Evolutionary conservation across 2,797 vertebrate species (phyloP), one percentile per base, ranked within the genome.

Genomic region (Carapus acus): DNA sequence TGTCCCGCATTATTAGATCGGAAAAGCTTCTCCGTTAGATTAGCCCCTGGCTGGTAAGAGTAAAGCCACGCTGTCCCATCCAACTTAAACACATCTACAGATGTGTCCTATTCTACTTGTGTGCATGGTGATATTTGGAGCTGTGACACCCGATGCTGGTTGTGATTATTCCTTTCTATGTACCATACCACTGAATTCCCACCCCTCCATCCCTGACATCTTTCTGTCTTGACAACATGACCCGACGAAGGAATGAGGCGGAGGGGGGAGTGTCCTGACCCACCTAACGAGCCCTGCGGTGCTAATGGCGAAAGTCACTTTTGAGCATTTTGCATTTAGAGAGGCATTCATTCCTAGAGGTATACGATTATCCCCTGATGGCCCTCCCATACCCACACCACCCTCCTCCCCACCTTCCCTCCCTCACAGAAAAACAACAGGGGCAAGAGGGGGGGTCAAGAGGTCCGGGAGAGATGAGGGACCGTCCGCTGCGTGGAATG

Each of bases 281-380:
- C 66, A 73, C 49, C 68, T 58, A n/a, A 71, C 48, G 58, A 72
- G 74, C 65, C 76, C 78, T 79, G 81, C 62, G 58, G 64, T 67
- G 77, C 66, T 43, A 67, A 78, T 69, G 63, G 80, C 65, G 45
- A 80, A 79, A 76, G 76, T 74, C 73, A 69, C 77, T 76, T 74
- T 76, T 60, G 74, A 85, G 77, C 50, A 74, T 70, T 77, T 77
- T 71, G 83, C 82, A 83, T 80, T 83, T 74, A 69, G 78, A 75
- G 81, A 83, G 83, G 82, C 76, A 24, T 82, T 83, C 76, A 75
- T 71, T 83, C 78, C 65, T 50, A 85, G 84, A 85, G 85, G 83
- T 82, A 80, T 85, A 74, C 63, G 56, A 77, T 73, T 70, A 80
- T 83, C 78, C 84, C 84, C 67, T 78, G 73, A 78, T 70, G 71